phyloP scores from a whole-genome alignment of 2,797 vertebrate species.

The Eulemur mongoz region DNA sequence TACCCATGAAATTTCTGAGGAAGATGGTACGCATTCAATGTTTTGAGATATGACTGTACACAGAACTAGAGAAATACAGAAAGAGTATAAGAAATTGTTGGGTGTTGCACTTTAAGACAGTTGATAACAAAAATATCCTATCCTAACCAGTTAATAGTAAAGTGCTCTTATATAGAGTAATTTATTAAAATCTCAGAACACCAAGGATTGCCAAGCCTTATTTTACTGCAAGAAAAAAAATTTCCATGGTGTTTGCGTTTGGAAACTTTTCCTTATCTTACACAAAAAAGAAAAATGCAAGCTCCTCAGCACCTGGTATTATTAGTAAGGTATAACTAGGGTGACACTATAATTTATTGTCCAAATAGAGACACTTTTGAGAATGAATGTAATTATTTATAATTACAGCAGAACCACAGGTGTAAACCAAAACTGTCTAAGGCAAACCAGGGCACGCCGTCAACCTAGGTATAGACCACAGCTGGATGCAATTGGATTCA shows the following conservation, averaged over 20 bases:
- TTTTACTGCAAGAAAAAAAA: not conserved
- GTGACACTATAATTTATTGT: constrained; percentile 55
- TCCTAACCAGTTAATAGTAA: not conserved
- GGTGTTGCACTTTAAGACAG: not conserved
- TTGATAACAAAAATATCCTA: not conserved
- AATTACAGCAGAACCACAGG: constrained; percentile 59
- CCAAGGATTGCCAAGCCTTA: not conserved
- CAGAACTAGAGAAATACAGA: not conserved
- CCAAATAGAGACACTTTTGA: constrained; percentile 57
- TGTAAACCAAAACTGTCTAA: constrained; percentile 51
- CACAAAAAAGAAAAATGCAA: constrained; percentile 9
- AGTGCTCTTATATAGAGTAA: not conserved
- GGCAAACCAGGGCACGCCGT: constrained; percentile 40
- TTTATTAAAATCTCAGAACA: not conserved
- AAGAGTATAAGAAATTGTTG: not conserved
- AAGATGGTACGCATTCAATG: not conserved
- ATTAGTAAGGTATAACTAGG: constrained; percentile 47
- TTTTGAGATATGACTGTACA: not conserved
- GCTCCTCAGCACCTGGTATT: constrained; percentile 54
- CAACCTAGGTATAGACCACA: constrained; percentile 36
- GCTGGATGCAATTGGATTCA: constrained; percentile 51
- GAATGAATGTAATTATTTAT: constrained; percentile 62
- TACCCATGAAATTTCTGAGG: not conserved
- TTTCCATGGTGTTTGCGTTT: constrained; percentile 30
- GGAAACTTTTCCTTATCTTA: constrained; percentile 45